phyloP scores from a whole-genome alignment of 1,140 invertebrate genomes.

The Brachionus koreanus region DNA sequence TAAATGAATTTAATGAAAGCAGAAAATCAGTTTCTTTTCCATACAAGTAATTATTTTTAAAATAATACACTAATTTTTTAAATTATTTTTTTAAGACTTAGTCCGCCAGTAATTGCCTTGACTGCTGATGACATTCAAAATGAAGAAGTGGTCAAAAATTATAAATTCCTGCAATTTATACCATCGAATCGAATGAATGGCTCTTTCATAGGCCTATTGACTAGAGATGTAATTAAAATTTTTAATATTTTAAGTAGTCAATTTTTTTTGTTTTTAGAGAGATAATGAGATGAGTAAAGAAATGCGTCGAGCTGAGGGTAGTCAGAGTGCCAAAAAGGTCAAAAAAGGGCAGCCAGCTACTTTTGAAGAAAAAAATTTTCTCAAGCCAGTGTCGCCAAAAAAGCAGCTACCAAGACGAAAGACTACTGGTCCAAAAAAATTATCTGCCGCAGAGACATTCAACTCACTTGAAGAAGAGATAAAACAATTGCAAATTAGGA shows the following conservation, averaged over 20 bases:
- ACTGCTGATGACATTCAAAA: conserved; percentile 33
- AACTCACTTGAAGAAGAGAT: background rate
- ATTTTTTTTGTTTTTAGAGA: background rate
- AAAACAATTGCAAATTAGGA: conserved; percentile 16
- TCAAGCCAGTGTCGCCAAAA: background rate
- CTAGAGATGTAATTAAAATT: conserved; percentile 4
- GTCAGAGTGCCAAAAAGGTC: conserved; percentile 7
- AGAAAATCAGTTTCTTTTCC: conserved; percentile 3
- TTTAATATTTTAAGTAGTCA: background rate
- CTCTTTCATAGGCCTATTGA: conserved; percentile 8
- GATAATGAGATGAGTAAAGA: conserved; percentile 26
- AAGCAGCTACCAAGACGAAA: background rate
- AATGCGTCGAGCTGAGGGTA: conserved; percentile 3
- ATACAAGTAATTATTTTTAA: conserved; percentile 12
- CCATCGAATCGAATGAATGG: conserved; percentile 41
- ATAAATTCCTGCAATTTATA: conserved; percentile 38
- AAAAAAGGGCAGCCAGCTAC: conserved; percentile 23
- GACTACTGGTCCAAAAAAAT: background rate
- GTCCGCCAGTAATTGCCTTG: conserved; percentile 36
- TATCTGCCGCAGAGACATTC: background rate
- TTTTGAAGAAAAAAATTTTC: conserved; percentile 42
- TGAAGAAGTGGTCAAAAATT: conserved; percentile 24
- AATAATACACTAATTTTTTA: background rate
- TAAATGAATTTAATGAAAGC: conserved; percentile 9
- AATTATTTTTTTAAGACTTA: background rate